Base-by-base conservation (phyloP, 2,113 vertebrate species). In the Porphyrio hochstetteri region DNA sequence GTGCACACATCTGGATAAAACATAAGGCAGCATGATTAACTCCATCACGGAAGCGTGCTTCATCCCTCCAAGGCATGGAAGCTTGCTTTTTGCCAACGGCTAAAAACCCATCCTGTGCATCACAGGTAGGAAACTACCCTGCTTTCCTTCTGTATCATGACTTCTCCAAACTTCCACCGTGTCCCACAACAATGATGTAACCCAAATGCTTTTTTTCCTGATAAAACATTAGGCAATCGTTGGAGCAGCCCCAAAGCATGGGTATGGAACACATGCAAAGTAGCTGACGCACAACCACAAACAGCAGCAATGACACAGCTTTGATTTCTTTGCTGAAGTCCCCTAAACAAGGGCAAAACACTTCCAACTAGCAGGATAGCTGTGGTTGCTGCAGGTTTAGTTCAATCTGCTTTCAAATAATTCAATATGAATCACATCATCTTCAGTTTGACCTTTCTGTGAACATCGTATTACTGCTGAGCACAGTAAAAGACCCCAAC, bases 371-470 rank as follows among this genome's bases (percentile, higher is more conserved):
- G 44, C 36, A 69, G 46, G 64, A 82, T 2, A 3, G 33, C 38
- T 81, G 60, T 1, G 23, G 80, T 8, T 38, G 33, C 46, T 92
- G 86, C 56, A 82, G 17, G 59, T 79, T 56, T 46, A 50, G 76
- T 75, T 64, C 72, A 56, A 81, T 42, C 46, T 3, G 3, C 8
- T 69, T 57, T 16, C 2, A 3, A 64, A 38, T 71, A 35, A 93
- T 38, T 92, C 69, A 86, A 16, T 20, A 64, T 67, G 80, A 95
- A 88, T 88, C 86, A 91, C 46, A 63, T n/a, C 88, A 88, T 82
- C 63, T 86, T 91, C 64, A 52, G 42, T 56, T 4, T 33, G 35
- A 84, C 44, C 40, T 50, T 63, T 63, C 27, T 60, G 52, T n/a
- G 64, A 71, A 35, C 42, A 25, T 0, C 0, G 0, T 19, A 35